phyloP scores from a whole-genome alignment of 2,113 vertebrate species.

The Mus musculus region DNA sequence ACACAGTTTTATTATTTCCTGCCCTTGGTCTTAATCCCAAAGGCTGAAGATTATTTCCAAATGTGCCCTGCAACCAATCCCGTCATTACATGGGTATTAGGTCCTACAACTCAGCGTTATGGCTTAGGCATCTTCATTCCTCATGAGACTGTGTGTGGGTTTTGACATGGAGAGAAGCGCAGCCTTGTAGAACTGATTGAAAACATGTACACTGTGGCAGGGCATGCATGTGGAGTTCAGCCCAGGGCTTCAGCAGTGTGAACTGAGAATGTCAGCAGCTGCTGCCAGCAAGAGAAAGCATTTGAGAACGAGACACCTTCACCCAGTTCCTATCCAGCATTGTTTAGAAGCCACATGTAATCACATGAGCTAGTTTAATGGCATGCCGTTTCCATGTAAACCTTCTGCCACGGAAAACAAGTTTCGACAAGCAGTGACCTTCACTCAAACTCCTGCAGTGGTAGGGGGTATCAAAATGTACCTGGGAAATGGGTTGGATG shows the following conservation, averaged over 20 bases:
- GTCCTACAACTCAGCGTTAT: slow-evolving; percentile 72
- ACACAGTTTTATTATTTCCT: slow-evolving; percentile 80
- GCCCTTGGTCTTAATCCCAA: slow-evolving; percentile 65
- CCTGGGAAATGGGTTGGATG: neutral
- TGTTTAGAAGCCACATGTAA: neutral
- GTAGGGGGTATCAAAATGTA: neutral
- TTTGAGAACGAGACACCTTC: slow-evolving; percentile 26
- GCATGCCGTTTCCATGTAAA: neutral
- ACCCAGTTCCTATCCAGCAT: neutral
- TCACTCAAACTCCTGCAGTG: neutral
- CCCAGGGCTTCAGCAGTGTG: slow-evolving; percentile 32
- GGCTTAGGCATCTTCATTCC: slow-evolving; percentile 67
- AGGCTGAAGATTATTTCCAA: slow-evolving; percentile 82
- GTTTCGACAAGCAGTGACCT: neutral
- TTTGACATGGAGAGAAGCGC: slow-evolving; percentile 70
- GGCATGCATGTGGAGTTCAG: slow-evolving; percentile 7
- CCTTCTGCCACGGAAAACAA: neutral
- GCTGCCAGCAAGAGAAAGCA: neutral
- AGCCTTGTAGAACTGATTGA: slow-evolving; percentile 77
- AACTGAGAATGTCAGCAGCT: slow-evolving; percentile 42
- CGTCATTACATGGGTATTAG: slow-evolving; percentile 82
- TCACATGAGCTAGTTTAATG: neutral
- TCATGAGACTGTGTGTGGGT: slow-evolving; percentile 73
- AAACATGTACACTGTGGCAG: slow-evolving; percentile 69
- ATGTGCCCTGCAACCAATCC: slow-evolving; percentile 79